A percentile compares a stretch with the other conserved stretches of the same genome.
Evolutionary conservation across 2,113 vertebrate genomes (phyloP).

Genomic region (Spea bombifrons): DNA sequence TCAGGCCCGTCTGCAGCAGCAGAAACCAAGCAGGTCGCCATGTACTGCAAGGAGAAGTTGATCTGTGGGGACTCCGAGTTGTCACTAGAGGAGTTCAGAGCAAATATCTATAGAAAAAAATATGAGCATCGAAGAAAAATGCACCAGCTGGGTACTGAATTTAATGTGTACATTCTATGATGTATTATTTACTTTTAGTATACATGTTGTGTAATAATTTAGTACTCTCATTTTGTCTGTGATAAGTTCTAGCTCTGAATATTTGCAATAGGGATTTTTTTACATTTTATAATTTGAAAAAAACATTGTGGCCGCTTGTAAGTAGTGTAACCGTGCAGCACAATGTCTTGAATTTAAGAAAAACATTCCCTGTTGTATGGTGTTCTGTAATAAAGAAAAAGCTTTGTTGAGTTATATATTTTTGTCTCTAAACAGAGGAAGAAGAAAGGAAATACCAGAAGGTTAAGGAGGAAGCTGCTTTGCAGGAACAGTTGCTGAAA

Average conservation of each 20-base stretch:
- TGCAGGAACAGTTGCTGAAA: slow-evolving; percentile 66
- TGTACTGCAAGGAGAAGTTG: slow-evolving; percentile 71
- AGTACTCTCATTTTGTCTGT: no score
- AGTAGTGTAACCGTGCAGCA: no score
- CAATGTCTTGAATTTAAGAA: no score
- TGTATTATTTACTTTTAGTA: neutral
- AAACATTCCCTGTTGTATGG: no score
- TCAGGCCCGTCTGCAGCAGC: slow-evolving; percentile 9
- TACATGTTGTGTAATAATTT: no score
- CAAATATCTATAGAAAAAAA: slow-evolving; percentile 61
- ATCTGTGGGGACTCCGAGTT: slow-evolving; percentile 69
- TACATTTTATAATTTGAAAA: no score
- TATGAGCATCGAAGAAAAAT: slow-evolving; percentile 58
- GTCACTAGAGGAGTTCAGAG: slow-evolving; percentile 81
- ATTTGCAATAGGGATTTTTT: no score
- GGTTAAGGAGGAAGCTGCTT: slow-evolving; percentile 63
- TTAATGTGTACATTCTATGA: no score
- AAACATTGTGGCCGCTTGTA: no score
- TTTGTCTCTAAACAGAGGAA: neutral
- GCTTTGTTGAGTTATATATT: no score
- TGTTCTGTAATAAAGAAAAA: no score
- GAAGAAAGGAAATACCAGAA: slow-evolving; percentile 48
- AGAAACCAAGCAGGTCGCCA: slow-evolving; percentile 56
- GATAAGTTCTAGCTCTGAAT: no score
- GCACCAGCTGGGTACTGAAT: slow-evolving; percentile 60